These are phyloP conservation scores for Lates japonicus DNA, from an alignment of 2,797 vertebrate species.

Conservation along the genomic window DNA sequence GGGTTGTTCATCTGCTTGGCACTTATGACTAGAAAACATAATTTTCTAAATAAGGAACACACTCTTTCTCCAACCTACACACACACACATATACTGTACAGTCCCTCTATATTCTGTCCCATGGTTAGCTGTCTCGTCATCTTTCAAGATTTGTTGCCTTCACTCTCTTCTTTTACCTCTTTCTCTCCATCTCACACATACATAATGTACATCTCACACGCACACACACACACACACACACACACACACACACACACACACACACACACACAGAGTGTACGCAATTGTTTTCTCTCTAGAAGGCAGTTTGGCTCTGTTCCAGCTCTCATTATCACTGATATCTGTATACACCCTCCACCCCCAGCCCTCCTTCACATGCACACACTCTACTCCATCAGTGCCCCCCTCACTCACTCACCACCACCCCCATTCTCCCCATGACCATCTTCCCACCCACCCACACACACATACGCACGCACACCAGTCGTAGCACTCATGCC, in stretches of 20 bases:
- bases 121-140: constrained; percentile 44
- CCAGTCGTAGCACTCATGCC: constrained; percentile 45
- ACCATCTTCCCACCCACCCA: constrained; percentile 30
- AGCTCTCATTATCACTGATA: constrained; percentile 86
- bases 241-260: constrained; percentile 56
- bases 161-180: constrained; percentile 43
- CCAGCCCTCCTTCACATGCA: constrained; percentile 63
- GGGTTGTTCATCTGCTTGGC: background rate
- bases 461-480: constrained; percentile 33
- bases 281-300: constrained; percentile 80
- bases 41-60: constrained; percentile 27
- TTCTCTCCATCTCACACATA: constrained; percentile 53
- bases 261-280: constrained; percentile 48
- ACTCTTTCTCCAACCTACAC: constrained; percentile 1
- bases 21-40: constrained; percentile 16
- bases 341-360: constrained; percentile 75
- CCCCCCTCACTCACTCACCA: background rate
- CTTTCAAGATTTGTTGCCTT: constrained; percentile 50
- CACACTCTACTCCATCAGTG: constrained; percentile 60
- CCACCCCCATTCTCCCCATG: constrained; percentile 11
- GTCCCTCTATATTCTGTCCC: constrained; percentile 37
- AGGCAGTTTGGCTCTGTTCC: constrained; percentile 83
- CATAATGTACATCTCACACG: constrained; percentile 57
- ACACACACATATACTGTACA: background rate
- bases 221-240: constrained; percentile 56